Evolutionary conservation across 2,797 vertebrate species (phyloP), one percentile per base, ranked within the genome.

Genomic region (Garrulus glandarius): DNA sequence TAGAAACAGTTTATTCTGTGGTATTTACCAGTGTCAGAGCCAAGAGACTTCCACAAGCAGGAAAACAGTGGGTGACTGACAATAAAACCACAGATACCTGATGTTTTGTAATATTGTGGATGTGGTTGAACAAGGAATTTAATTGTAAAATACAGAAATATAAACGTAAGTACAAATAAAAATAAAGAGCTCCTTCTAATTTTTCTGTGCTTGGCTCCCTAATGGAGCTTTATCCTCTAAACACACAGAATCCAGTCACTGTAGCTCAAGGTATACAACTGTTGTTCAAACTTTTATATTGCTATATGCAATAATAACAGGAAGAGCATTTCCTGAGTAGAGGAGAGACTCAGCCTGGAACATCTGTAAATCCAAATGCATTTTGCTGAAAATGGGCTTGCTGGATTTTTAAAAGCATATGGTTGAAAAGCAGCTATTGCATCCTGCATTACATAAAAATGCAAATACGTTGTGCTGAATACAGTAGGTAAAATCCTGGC

Each of bases 21-120:
- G 79, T 96, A 94, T 97, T 96, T 97, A 69, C 97, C 95, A 95
- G 87, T 94, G 96, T 93, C 95, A 97, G 88, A 95, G 71, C 63
- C 77, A 87, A 93, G 87, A 97, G 84, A 64, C 86, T 92, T 96
- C 78, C 87, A 94, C 76, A 92, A 81, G 89, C 82, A 95, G 93
- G 89, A 97, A 94, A 97, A 72, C 93, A 91, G 94, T 95, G 77
- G 91, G 95, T 95, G 87, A 93, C 91, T 97, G 95, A 96, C 83
- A 96, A 87, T 93, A 95, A 96, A 96, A 91, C 85, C 83, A 82
- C 93, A 94, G 85, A 91, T 93, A 93, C 65, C 83, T 92, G 78
- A 92, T 78, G 72, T 44, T 84, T 53, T 65, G 22, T 93, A 95
- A 92, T 84, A 84, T 94, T 94, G 83, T 84, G 81, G 83, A 88